Conservation (phyloP, 2,888 invertebrate genomes). For the Acleris holmiana region DNA sequence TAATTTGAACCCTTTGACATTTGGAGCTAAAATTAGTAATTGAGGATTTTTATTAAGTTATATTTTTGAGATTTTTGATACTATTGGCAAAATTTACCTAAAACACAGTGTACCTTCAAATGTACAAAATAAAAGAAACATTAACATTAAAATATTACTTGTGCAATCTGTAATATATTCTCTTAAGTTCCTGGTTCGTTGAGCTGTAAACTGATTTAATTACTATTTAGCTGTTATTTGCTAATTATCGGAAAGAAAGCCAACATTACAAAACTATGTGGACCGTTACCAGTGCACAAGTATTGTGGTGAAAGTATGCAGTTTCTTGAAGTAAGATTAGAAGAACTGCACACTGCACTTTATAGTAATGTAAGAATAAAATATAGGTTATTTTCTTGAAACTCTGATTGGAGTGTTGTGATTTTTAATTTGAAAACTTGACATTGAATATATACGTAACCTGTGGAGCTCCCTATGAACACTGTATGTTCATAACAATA, state of each 20-base stretch:
- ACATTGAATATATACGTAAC: no score
- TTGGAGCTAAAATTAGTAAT: no score
- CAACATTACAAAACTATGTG: neutral
- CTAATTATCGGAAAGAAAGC: constrained; percentile 20
- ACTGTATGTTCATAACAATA: no score
- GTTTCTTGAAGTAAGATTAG: constrained; percentile 1
- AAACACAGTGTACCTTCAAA: no score
- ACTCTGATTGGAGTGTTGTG: neutral
- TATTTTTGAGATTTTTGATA: no score
- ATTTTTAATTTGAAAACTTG: no score
- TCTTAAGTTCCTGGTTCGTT: neutral
- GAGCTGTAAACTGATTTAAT: constrained; percentile 26
- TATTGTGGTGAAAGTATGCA: constrained; percentile 14
- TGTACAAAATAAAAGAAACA: no score
- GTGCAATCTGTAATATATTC: neutral
- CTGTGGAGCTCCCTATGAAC: no score
- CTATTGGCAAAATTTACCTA: no score
- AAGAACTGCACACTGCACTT: neutral
- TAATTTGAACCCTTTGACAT: no score
- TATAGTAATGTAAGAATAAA: neutral
- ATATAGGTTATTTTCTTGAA: neutral
- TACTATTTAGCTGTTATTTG: constrained; percentile 12
- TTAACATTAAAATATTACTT: no score
- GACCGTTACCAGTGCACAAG: constrained; percentile 10
- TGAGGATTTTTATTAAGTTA: no score